These are phyloP conservation scores for Clytia hemisphaerica DNA, from an alignment of 30 jellyfish, hydroid and myxozoan species.

Conservation along the genomic window DNA sequence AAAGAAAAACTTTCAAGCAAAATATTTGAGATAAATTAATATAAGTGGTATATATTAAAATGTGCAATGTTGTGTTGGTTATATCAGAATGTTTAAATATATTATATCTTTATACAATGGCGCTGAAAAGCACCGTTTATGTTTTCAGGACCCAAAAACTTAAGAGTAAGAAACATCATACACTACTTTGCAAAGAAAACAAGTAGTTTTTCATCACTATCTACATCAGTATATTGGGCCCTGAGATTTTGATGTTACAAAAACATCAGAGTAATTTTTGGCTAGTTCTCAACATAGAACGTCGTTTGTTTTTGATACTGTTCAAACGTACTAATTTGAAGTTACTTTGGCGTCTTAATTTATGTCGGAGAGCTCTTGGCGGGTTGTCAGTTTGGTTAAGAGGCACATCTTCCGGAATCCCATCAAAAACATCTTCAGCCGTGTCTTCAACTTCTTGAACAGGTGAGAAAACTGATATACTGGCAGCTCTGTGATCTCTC, in stretches of 20 bases:
- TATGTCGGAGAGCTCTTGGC: neutral
- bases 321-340: conserved; percentile 1
- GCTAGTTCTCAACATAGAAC: conserved; percentile 1
- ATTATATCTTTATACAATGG: too few relatives aligned
- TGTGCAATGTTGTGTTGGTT: too few relatives aligned
- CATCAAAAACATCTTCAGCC: neutral
- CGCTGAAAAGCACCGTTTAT: conserved; percentile 17
- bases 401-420: neutral
- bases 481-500: too few relatives aligned
- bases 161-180: too few relatives aligned
- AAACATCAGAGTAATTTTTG: too few relatives aligned
- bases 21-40: too few relatives aligned
- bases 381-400: neutral
- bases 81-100: too few relatives aligned
- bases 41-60: too few relatives aligned
- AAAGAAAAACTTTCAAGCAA: too few relatives aligned
- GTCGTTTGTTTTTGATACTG: conserved; percentile 8
- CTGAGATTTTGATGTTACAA: neutral
- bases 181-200: neutral
- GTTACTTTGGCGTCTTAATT: neutral
- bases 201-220: neutral
- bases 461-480: too few relatives aligned
- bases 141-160: conserved; percentile 26
- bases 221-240: conserved; percentile 12
- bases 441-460: too few relatives aligned